Evolutionary conservation across 2,797 vertebrate species (phyloP).

Genomic region (Alca torda): DNA sequence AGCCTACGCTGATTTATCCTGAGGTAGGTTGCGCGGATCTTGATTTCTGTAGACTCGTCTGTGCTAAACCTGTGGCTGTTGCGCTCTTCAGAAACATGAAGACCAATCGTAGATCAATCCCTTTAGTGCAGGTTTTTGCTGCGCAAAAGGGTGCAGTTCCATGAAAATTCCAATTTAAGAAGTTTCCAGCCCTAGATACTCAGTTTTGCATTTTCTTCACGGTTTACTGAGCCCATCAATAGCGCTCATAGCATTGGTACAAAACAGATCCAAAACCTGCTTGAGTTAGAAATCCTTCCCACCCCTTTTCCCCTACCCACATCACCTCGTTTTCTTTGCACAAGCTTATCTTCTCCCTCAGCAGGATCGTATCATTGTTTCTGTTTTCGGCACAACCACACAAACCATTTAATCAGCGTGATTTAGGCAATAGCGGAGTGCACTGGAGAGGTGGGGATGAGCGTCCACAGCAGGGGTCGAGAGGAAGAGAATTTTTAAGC

Average conservation of each 20-base stretch:
- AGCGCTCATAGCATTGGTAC: not conserved
- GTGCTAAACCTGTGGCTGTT: not conserved
- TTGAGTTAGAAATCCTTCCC: not conserved
- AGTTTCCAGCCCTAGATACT: not conserved
- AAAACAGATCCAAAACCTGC: not conserved
- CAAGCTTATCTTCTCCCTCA: not conserved
- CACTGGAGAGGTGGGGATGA: rapidly evolving
- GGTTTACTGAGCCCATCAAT: not conserved
- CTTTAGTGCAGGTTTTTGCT: not conserved
- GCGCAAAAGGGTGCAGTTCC: not conserved
- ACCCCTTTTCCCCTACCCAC: not conserved
- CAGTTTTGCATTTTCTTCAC: not conserved
- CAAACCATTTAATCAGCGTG: not conserved
- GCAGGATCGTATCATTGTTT: rapidly evolving
- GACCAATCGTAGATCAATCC: not conserved
- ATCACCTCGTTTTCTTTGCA: not conserved
- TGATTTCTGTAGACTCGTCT: not conserved
- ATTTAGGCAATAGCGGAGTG: not conserved
- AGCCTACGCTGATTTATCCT: not conserved
- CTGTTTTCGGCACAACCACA: not conserved
- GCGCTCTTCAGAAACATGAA: not conserved
- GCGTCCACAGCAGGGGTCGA: not conserved
- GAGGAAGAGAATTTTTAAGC: not conserved
- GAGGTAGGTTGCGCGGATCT: not conserved
- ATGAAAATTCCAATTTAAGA: not conserved